These are phyloP conservation scores for Baryphthengus martii DNA, from an alignment of 2,113 vertebrate species.

Conservation along the genomic window DNA sequence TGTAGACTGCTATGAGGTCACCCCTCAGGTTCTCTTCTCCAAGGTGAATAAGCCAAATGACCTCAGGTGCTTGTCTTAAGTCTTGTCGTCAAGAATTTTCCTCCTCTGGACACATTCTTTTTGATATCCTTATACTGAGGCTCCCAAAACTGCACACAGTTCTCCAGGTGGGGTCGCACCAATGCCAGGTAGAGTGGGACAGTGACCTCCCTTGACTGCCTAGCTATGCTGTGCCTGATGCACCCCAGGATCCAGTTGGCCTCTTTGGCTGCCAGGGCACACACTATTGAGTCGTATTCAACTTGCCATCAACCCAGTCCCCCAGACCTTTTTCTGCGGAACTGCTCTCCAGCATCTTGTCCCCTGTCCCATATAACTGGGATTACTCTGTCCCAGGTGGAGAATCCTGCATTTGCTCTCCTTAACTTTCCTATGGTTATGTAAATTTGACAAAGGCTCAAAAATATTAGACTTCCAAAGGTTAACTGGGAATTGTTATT, in stretches of 20 bases:
- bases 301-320: not conserved
- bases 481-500: not conserved
- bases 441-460: not conserved
- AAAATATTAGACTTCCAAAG: not conserved
- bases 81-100: not conserved
- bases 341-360: not conserved
- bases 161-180: fast-evolving
- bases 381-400: not conserved
- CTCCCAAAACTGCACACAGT: not conserved
- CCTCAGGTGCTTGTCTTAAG: fast-evolving
- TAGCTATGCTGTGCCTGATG: not conserved
- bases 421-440: not conserved
- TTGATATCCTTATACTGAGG: not conserved
- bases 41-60: not conserved
- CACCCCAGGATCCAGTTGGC: not conserved
- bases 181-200: not conserved
- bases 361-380: not conserved
- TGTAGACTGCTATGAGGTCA: not conserved
- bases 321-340: not conserved
- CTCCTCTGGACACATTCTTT: not conserved
- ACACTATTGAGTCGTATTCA: not conserved
- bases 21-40: not conserved
- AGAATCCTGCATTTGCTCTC: not conserved
- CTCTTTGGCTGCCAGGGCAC: not conserved
- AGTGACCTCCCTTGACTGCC: fast-evolving